These are phyloP conservation scores for Chrysogorgia sp. DNA, from an alignment of 92 coral and sea anemone genomes.

Conservation along the genomic window DNA sequence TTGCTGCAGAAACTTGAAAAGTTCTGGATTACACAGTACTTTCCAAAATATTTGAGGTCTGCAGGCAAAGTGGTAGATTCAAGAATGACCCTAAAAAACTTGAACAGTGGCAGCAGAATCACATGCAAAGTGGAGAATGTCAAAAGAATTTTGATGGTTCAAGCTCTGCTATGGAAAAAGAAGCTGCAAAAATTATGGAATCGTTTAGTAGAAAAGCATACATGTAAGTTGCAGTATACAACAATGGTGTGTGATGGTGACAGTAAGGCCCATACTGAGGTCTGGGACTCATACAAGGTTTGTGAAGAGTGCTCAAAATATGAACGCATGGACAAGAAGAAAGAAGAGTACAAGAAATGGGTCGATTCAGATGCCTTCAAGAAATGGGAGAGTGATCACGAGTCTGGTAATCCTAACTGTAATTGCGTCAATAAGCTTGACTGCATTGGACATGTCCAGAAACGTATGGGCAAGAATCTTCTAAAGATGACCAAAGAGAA, in stretches of 20 bases:
- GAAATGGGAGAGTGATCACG: too few species aligned
- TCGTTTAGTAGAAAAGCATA: not conserved
- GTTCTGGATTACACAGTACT: too few species aligned
- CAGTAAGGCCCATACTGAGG: not conserved
- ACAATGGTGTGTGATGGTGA: slow-evolving; percentile 3
- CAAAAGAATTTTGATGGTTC: slow-evolving; percentile 44
- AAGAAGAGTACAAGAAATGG: not conserved
- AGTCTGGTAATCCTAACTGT: not conserved
- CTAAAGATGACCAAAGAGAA: slow-evolving; percentile 13
- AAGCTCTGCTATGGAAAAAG: too few species aligned
- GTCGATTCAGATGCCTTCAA: too few species aligned
- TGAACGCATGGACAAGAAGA: not conserved
- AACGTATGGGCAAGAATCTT: slow-evolving; percentile 15
- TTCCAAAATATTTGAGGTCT: too few species aligned
- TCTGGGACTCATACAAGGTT: not conserved
- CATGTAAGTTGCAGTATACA: not conserved
- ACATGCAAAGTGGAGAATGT: slow-evolving; percentile 45
- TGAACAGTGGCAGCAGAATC: too few species aligned
- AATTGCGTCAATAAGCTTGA: not conserved
- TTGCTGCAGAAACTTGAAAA: too few species aligned
- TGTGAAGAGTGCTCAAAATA: not conserved
- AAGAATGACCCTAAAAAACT: too few species aligned
- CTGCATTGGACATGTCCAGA: too few species aligned
- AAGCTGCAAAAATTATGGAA: not conserved
- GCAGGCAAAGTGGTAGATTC: too few species aligned